phyloP scores from a whole-genome alignment of 2,113 vertebrate species.

The Anarhynchus alexandrinus region DNA sequence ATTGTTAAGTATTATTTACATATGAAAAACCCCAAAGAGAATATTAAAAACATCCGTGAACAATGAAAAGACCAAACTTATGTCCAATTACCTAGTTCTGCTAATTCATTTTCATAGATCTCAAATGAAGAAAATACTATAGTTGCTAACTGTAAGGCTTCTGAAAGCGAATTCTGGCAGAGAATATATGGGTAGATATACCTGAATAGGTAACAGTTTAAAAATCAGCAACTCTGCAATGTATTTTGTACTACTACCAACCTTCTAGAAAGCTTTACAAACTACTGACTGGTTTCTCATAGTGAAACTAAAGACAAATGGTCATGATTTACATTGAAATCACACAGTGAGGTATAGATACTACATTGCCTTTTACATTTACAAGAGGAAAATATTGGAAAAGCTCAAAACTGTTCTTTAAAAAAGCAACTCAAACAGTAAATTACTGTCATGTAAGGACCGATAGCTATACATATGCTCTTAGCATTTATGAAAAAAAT shows the following conservation, averaged over 20 bases:
- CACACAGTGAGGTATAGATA: background rate
- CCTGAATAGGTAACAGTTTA: background rate
- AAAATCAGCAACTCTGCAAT: background rate
- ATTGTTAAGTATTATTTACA: background rate
- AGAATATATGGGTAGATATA: background rate
- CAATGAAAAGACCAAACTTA: background rate
- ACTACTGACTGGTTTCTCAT: background rate
- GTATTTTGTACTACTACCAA: background rate
- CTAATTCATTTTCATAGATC: background rate
- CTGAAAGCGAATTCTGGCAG: background rate
- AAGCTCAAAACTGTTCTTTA: background rate
- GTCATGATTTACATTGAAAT: background rate
- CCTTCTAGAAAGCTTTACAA: background rate
- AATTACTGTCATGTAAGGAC: background rate
- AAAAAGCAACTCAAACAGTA: background rate
- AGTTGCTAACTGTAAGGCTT: background rate
- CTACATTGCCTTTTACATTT: background rate
- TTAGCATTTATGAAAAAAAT: background rate
- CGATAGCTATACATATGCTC: background rate
- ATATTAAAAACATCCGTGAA: background rate
- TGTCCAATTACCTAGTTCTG: background rate
- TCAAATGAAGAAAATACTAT: background rate
- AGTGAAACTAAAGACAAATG: background rate
- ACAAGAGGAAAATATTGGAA: background rate
- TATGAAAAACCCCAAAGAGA: background rate